These are phyloP conservation scores for Polylopha cassiicola DNA, from an alignment of 2,888 invertebrate genomes.

Conservation along the genomic window DNA sequence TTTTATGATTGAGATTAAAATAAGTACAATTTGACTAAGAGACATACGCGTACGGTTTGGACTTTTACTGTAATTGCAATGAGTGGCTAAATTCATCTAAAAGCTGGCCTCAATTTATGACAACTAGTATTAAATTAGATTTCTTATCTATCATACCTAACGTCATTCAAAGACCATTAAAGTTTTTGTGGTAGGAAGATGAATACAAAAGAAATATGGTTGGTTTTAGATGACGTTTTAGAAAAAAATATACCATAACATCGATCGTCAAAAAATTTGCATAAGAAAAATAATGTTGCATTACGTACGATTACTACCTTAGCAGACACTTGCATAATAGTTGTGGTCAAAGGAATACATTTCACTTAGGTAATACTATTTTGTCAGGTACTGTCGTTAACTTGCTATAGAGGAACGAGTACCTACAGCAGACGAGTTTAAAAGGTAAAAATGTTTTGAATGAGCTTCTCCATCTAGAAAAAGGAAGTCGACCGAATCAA, in stretches of 20 bases:
- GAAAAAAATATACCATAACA: no score
- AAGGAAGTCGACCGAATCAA: slow-evolving; percentile 21
- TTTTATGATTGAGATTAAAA: no score
- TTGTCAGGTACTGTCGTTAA: slow-evolving; percentile 17
- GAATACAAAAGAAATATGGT: background rate
- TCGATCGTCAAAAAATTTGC: slow-evolving; percentile 4
- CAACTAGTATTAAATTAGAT: slow-evolving; percentile 53
- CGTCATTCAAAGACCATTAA: slow-evolving; percentile 23
- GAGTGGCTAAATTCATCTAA: slow-evolving; percentile 35
- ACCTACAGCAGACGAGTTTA: no score
- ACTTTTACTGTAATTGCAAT: slow-evolving; percentile 26
- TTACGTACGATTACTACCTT: slow-evolving; percentile 19
- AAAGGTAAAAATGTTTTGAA: background rate
- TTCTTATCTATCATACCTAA: slow-evolving; percentile 53
- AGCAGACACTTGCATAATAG: slow-evolving; percentile 30
- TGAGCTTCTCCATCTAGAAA: slow-evolving; percentile 5
- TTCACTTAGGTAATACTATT: slow-evolving; percentile 12
- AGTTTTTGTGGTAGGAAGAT: background rate
- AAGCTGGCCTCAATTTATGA: slow-evolving; percentile 44
- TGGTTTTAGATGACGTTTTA: no score
- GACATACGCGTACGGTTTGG: background rate
- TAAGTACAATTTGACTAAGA: no score
- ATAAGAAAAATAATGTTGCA: slow-evolving; percentile 22
- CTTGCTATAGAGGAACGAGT: slow-evolving; percentile 5
- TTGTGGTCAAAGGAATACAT: slow-evolving; percentile 33